Base-by-base conservation (phyloP, 2,113 vertebrate species). In the Lagopus leucura region DNA sequence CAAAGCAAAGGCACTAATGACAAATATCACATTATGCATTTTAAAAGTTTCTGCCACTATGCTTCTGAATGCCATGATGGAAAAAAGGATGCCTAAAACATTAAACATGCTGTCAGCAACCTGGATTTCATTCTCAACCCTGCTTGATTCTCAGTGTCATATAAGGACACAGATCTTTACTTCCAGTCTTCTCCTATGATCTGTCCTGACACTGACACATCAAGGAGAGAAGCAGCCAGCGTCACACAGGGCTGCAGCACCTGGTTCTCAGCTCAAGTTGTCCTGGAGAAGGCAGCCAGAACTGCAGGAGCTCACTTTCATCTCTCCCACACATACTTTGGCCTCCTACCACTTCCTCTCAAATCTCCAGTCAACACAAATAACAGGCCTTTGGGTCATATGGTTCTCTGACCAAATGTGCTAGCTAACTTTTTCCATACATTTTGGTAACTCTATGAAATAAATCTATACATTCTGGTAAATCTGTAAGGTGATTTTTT, bases 111-210 rank as follows among this genome's bases (percentile, higher is more conserved):
- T 65, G 32, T 25, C 58, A 85, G 75, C 27, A 48, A 69, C 43
- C 71, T 85, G 82, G 65, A 82, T 89, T 94, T 91, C 79, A 18
- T 70, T 91, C 71, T 54, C 4, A 1, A 54, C 67, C 34, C 73
- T 42, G 54, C 47, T 27, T 88, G 83, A 81, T 21, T 74, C 13
- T 43, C 48, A 52, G 63, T n/a, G 87, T 82, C 94, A 91, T 1
- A 0, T 85, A 85, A 94, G 94, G 94, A 92, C 90, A 88, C 24
- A 54, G 85, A 45, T 91, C 54, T 71, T 57, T 60, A 70, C 48
- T 92, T 85, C 36, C 8, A 4, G 6, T 65, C 65, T 63, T 54
- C 52, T 65, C 65, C 52, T 52, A 34, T 21, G 5, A 60, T 45
- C 15, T 79, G 74, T 87, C n/a, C 0, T 20, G 40, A 77, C 45